Evolutionary conservation across 2,113 vertebrate genomes (phyloP).

Genomic region (Vulpes lagopus): DNA sequence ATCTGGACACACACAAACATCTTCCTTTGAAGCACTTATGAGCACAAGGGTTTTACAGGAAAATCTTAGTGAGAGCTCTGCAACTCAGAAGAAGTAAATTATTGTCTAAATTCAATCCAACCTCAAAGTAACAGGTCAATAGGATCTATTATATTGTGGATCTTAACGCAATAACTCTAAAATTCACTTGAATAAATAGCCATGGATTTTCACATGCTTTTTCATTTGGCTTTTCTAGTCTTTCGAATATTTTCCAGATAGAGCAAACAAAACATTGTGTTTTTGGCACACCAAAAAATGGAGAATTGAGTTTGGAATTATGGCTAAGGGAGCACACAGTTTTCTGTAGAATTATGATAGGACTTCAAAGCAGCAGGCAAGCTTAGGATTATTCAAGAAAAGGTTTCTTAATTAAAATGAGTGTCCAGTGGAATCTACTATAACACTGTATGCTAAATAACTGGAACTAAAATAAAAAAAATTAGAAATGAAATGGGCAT

Average conservation of each 20-base stretch:
- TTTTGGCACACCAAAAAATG: neutral
- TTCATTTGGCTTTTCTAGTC: neutral
- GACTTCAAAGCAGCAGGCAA: too few species aligned
- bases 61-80: neutral
- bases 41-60: neutral
- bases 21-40: neutral
- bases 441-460: too few species aligned
- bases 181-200: neutral
- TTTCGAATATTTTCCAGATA: neutral
- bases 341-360: too few species aligned
- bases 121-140: too few species aligned
- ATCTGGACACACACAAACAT: neutral
- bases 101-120: too few species aligned
- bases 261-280: neutral
- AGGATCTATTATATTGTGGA: neutral
- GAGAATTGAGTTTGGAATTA: neutral
- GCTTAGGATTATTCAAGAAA: too few species aligned
- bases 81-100: too few species aligned
- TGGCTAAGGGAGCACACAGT: neutral
- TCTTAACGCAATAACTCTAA: neutral
- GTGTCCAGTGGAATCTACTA: too few species aligned
- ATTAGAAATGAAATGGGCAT: too few species aligned
- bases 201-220: neutral
- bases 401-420: too few species aligned
- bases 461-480: too few species aligned